Percentiles rank a stretch among this genome's conserved stretches.
These are phyloP conservation scores for Holcopasites calliopsidis DNA, from an alignment of 1,140 invertebrate species.

Conservation along the genomic window DNA sequence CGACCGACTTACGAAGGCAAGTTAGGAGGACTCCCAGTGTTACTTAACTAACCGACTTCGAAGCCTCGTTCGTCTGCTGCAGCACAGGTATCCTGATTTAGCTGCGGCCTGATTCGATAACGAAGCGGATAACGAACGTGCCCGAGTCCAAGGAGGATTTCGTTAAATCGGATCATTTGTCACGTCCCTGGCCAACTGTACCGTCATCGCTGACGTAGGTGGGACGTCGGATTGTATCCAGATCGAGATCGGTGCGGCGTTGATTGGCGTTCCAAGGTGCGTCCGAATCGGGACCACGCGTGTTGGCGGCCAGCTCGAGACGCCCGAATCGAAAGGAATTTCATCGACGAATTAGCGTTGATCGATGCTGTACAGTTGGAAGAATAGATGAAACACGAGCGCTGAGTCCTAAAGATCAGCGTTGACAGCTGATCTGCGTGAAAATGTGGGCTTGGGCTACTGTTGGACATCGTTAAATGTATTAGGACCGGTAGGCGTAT, in stretches of 20 bases:
- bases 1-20: slow-evolving; percentile 29
- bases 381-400: slow-evolving; percentile 3
- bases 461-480: neutral
- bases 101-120: slow-evolving; percentile 44
- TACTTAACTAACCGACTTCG: slow-evolving; percentile 22
- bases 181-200: slow-evolving; percentile 39
- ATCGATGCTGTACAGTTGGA: slow-evolving; percentile 43
- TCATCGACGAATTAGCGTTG: slow-evolving; percentile 59
- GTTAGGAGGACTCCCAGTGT: slow-evolving; percentile 20
- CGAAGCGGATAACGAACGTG: slow-evolving; percentile 54
- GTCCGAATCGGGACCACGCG: slow-evolving; percentile 35
- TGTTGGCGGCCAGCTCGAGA: slow-evolving; percentile 23
- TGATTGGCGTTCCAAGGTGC: slow-evolving; percentile 57
- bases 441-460: neutral
- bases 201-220: slow-evolving; percentile 20
- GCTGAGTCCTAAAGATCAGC: slow-evolving; percentile 14
- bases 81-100: slow-evolving; percentile 42
- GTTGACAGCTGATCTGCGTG: slow-evolving; percentile 12
- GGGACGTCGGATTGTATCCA: slow-evolving; percentile 58
- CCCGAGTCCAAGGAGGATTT: slow-evolving; percentile 46
- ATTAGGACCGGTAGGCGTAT: no score
- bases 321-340: slow-evolving; percentile 8
- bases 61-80: neutral
- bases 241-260: slow-evolving; percentile 45
- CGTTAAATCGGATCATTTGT: slow-evolving; percentile 65